Base-by-base conservation (phyloP, 2,888 invertebrate genomes). In the Artemia sinica region DNA sequence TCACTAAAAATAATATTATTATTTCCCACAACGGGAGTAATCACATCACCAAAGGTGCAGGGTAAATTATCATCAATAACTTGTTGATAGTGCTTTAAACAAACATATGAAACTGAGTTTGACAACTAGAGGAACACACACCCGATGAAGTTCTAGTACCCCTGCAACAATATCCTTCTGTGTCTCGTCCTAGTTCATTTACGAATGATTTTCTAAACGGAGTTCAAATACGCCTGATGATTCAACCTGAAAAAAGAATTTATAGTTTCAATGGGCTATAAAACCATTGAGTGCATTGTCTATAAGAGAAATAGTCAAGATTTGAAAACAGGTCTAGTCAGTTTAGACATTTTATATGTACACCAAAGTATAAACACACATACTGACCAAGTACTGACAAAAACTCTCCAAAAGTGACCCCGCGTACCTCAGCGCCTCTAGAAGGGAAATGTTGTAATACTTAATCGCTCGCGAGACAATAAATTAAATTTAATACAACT, bases 51-150 rank as follows among this genome's bases (percentile, higher is more conserved):
- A 80, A 91, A 95, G 70, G 92, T 92, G 81, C 95, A 95, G 74
- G 88, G 88, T 75, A 89, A 87, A 75, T 87, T 86, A 73, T 89
- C 87, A 81, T 92, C 91, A 80, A 96, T 92, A 79, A 87, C 88
- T 69, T 86, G 88, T 83, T 95, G 94, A 81, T 92, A 96, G 78
- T 95, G 90, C 80, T 94, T 94, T 77, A 96, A 84, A 82, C 95
- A 96, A 76, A 95, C 88, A n/a, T n/a, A 76, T 92, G 85, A 83
- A 96, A 94, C 81, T 90, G 86, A 77, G 93, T 93, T 80, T 86
- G 85, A 82, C 95, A 95, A 76, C 86, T 84, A 75, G 86, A 87
- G 76, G 85, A 81, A 72, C 80, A 80, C 70, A 71, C 71, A 18
- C 70, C 73, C 63, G 76, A 74, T 72, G 77, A 75, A 73, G 74